These are phyloP conservation scores for Hemiscyllium ocellatum DNA, from an alignment of 2,113 vertebrate genomes.

Conservation along the genomic window DNA sequence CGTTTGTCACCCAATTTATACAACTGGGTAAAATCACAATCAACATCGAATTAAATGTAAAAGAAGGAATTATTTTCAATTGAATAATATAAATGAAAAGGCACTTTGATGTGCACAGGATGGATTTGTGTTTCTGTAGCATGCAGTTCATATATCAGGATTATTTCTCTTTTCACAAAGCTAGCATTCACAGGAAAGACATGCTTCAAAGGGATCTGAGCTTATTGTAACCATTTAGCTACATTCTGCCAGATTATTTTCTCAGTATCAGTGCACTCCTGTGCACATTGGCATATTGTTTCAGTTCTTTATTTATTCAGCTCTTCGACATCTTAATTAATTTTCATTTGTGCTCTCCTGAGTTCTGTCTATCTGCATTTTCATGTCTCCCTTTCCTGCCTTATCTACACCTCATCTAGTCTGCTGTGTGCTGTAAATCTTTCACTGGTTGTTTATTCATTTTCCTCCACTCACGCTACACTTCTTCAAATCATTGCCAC, in stretches of 20 bases:
- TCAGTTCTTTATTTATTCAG: neutral
- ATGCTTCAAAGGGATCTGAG: neutral
- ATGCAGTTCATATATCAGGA: neutral
- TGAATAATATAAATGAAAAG: neutral
- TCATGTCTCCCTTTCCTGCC: neutral
- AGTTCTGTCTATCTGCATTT: neutral
- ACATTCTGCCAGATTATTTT: neutral
- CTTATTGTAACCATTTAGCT: neutral
- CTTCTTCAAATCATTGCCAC: too few species aligned
- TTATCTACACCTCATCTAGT: neutral
- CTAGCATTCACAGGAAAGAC: neutral
- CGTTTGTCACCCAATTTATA: neutral
- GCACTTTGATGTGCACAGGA: neutral
- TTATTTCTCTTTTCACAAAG: neutral
- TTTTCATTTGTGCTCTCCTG: neutral
- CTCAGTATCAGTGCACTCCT: neutral
- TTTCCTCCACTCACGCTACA: neutral
- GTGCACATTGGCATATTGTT: neutral
- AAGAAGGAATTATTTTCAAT: neutral
- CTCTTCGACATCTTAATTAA: neutral
- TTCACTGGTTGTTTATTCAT: neutral
- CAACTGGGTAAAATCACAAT: neutral
- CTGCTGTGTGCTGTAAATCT: neutral
- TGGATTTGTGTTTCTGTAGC: neutral
- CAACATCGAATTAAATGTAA: neutral